Evolutionary conservation across 1,140 invertebrate genomes (phyloP).

Genomic region (Procambarus virginalis): DNA sequence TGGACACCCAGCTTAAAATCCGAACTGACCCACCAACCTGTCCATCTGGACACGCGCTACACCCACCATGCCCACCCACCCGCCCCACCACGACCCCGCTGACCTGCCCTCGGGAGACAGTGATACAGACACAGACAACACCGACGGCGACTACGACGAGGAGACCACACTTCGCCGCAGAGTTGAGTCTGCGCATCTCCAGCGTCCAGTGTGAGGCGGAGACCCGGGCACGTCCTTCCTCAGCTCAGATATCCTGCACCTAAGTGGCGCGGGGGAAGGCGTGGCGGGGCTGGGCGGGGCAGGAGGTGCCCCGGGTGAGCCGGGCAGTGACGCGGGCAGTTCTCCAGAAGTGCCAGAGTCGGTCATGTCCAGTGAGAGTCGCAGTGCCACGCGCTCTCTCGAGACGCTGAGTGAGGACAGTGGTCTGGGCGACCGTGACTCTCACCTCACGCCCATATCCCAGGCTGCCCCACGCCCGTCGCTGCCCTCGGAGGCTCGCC

Average conservation of each 20-base stretch:
- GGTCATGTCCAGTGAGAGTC: slow-evolving; percentile 43
- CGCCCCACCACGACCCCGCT: neutral
- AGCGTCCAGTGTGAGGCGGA: neutral
- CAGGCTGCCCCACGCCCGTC: slow-evolving; percentile 13
- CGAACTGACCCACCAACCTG: neutral
- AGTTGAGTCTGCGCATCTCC: slow-evolving; percentile 49
- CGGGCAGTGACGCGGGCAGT: slow-evolving; percentile 42
- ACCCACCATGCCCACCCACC: neutral
- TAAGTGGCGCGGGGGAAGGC: slow-evolving; percentile 36
- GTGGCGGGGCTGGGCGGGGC: slow-evolving; percentile 37
- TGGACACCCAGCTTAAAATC: too few relatives aligned
- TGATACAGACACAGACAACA: slow-evolving; percentile 52
- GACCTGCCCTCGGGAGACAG: slow-evolving; percentile 48
- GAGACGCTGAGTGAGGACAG: slow-evolving; percentile 56
- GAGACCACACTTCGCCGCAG: slow-evolving; percentile 54
- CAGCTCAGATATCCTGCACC: slow-evolving; percentile 38
- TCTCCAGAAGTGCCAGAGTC: slow-evolving; percentile 54
- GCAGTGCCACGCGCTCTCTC: slow-evolving; percentile 46
- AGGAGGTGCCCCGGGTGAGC: slow-evolving; percentile 26
- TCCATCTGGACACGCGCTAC: neutral
- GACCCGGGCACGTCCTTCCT: slow-evolving; percentile 26
- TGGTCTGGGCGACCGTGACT: slow-evolving; percentile 41
- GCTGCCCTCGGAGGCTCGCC: neutral
- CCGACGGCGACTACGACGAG: slow-evolving; percentile 53
- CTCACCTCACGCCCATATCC: slow-evolving; percentile 44